Conservation (phyloP, 37 sponge, comb jelly and placozoan species). For the Chondrilla cf. caribensis region DNA sequence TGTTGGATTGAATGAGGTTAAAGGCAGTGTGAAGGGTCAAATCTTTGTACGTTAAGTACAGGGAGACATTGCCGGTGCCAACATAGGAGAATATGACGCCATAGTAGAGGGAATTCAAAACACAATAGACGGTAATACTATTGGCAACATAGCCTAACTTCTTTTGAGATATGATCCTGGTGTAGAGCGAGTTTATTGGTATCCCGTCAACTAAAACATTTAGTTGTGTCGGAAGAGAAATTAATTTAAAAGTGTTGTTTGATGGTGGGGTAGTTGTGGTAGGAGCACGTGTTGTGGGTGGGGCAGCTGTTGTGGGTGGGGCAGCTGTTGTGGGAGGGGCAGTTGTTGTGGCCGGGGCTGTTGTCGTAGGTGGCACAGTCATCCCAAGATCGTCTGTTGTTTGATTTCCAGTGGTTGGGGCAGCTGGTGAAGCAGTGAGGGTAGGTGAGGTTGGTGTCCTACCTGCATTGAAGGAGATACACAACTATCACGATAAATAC, state of each 20-base stretch:
- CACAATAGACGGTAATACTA: not conserved
- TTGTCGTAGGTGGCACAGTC: not conserved
- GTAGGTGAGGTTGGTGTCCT: too few species aligned
- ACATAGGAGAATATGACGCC: slow-evolving; percentile 19
- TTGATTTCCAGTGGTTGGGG: not conserved
- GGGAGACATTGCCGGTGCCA: not conserved
- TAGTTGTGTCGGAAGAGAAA: not conserved
- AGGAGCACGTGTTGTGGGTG: not conserved
- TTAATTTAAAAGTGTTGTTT: not conserved
- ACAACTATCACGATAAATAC: too few species aligned
- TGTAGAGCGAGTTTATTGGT: not conserved
- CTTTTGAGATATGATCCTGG: not conserved
- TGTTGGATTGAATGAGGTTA: not conserved
- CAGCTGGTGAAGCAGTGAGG: not conserved
- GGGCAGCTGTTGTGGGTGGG: not conserved
- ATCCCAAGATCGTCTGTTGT: too few species aligned
- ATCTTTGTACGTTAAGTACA: slow-evolving; percentile 1
- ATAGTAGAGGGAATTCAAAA: not conserved
- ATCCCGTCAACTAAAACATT: not conserved
- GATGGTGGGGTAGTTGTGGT: too few species aligned
- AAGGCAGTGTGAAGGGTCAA: slow-evolving; percentile 2
- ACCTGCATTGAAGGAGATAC: too few species aligned
- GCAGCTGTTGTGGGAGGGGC: not conserved
- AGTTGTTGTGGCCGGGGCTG: not conserved
- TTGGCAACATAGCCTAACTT: slow-evolving; percentile 2